Evolutionary conservation across 2,113 vertebrate species (phyloP), one percentile per base, ranked within the genome.

Genomic region (Lasiurus cinereus): DNA sequence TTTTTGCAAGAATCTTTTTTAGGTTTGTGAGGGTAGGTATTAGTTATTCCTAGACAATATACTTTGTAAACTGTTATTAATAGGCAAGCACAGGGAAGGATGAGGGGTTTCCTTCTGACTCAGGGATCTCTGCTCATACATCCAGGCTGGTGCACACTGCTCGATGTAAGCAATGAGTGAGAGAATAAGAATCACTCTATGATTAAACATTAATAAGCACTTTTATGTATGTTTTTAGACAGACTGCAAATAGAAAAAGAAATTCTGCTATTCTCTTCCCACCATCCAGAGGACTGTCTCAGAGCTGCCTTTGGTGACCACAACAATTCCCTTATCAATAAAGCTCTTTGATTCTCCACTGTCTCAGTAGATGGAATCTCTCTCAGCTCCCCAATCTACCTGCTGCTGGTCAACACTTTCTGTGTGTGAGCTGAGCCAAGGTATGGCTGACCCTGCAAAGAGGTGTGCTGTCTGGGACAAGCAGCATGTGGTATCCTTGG

Each of bases 81-180:
- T 14, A 70, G 69, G 46, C 54, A 7, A 80, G 29, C 70, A 11
- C 27, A 46, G 54, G 69, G n/a, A 13, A 70, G n/a, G 24, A 0
- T 14, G 36, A 50, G 9, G 7, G 1, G 22, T 3, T 22, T 39
- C 10, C 5, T 69, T 13, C 66, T 5, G 22, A 73, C 6, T 13
- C 36, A 1, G 31, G 2, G 16, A 48, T 24, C 62, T 62, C n/a
- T n/a, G 3, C 67, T 52, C 74, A 36, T 19, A 10, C 22, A 21
- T 7, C 43, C 0, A 29, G 0, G 2, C 24, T 31, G 4, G 43
- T 11, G 8, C 24, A 1, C 1, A 0, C 15, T 22, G 9, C 43
- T 52, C 52, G 33, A n/a, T 1, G 5, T 36, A 11, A 18, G 24
- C 43, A 52, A 70, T 3, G 0, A 39, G 22, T 10, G 27, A 77